Evolutionary conservation across 2,888 invertebrate genomes (phyloP).

Genomic region (Archips crataeganus): DNA sequence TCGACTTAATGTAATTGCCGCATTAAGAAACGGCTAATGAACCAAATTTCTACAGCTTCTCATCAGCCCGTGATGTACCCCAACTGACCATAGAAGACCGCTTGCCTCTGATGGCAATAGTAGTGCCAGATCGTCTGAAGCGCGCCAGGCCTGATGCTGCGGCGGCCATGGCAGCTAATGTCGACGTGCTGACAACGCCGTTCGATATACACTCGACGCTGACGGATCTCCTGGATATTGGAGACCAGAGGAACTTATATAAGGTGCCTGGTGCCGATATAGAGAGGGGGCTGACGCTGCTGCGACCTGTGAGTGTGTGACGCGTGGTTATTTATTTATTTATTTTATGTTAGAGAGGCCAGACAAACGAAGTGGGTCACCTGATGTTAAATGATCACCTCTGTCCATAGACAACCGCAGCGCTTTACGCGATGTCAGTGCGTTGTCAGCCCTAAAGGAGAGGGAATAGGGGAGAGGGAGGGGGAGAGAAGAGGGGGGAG

Average conservation of each 20-base stretch:
- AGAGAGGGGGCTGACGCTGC: conserved; percentile 9
- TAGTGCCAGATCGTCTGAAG: conserved; percentile 89
- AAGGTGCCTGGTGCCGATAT: neutral
- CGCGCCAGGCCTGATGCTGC: conserved; percentile 85
- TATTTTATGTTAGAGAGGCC: no score
- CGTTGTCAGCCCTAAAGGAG: no score
- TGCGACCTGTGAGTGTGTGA: conserved; percentile 2
- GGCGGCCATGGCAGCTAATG: conserved; percentile 87
- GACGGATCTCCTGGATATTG: conserved; percentile 5
- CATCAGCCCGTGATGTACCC: conserved; percentile 90
- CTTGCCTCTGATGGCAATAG: conserved; percentile 92
- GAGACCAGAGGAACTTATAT: neutral
- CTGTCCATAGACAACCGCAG: no score
- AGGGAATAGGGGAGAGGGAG: no score
- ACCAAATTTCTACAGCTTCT: conserved; percentile 84
- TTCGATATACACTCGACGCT: conserved; percentile 90
- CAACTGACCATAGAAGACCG: conserved; percentile 95
- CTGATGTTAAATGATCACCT: no score
- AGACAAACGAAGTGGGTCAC: no score
- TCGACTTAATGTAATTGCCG: no score
- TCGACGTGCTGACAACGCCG: conserved; percentile 89
- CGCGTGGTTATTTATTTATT: no score
- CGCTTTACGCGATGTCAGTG: no score
- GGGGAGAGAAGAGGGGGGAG: no score
- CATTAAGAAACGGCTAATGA: no score